Base-by-base conservation (phyloP, 1,140 invertebrate species). In the Brachionus rubens region DNA sequence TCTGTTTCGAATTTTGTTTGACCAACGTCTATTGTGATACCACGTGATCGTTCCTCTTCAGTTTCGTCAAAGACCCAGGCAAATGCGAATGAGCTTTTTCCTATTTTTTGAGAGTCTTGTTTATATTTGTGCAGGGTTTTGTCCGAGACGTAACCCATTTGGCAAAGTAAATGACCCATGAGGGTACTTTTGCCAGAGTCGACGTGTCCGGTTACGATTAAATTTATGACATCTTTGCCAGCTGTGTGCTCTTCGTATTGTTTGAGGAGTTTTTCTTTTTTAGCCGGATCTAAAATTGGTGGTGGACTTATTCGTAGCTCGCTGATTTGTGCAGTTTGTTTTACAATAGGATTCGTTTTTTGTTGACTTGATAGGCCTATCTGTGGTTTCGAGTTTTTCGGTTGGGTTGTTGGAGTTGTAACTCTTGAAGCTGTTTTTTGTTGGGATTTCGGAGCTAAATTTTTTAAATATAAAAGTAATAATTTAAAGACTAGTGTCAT, bases 1-100 rank as follows among this genome's bases (percentile, higher is more conserved):
- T 89, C 88, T 2, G 96, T 98, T 84, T 96, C 92, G 87, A 99
- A 97, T 78, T 91, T 90, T 0, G 92, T 92, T 78, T 92, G 90
- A 4, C 94, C 96, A 68, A 98, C 89, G 86, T 99, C 96, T 92
- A 98, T 98, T 9, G 96, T 98, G 36, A 98, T 95, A 48, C 91
- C 91, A 70, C 91, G 87, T 78, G 87, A 87, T 87, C 96, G 89
- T 86, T 99, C 96, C 86, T 99, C 96, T 7, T 93, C 93, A 77
- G 94, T 98, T 87, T 98, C 94, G 86, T 99, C 97, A n/a, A 99
- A 85, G 9, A 99, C 93, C 96, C 96, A 99, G 14, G 96, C 96
- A 87, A 93, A 99, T 85, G 93, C 91, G 81, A 99, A 99, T 50
- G 94, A 96, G 79, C 96, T 92, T 85, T 99, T 99, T 0, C 97